Conservation (phyloP, 37 sponge, comb jelly and placozoan species). For the Petrosia ficiformis region DNA sequence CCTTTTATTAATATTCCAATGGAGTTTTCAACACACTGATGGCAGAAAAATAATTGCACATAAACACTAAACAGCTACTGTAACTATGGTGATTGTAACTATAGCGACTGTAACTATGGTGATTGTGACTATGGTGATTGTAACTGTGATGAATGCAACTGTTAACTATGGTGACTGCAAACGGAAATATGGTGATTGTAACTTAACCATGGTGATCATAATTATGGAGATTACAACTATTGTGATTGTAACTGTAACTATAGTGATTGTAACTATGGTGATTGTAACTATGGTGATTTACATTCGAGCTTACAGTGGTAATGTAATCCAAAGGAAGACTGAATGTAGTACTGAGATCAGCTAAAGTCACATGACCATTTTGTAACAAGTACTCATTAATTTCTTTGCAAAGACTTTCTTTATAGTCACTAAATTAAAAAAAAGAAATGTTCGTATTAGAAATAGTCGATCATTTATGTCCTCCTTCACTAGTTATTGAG, state of each 20-base stretch:
- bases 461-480: no score
- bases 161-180: slow-evolving; percentile 4
- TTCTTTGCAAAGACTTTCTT: slow-evolving; percentile 78
- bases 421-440: slow-evolving; percentile 54
- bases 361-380: slow-evolving; percentile 68
- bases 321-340: slow-evolving; percentile 69
- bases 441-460: not conserved
- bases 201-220: not conserved
- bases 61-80: not conserved
- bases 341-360: slow-evolving; percentile 83
- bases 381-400: slow-evolving; percentile 91
- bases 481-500: no score
- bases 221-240: no score
- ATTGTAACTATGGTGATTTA: not conserved
- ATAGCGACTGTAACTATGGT: not conserved
- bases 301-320: slow-evolving; percentile 52
- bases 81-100: not conserved
- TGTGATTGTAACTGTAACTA: slow-evolving; percentile 1
- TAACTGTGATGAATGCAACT: no score
- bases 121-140: not conserved
- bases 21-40: slow-evolving; percentile 49
- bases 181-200: not conserved
- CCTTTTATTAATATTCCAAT: slow-evolving; percentile 56
- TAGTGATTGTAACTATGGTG: not conserved
- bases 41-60: not conserved